phyloP scores from a whole-genome alignment of 2,113 vertebrate species.

The Pandion haliaetus region DNA sequence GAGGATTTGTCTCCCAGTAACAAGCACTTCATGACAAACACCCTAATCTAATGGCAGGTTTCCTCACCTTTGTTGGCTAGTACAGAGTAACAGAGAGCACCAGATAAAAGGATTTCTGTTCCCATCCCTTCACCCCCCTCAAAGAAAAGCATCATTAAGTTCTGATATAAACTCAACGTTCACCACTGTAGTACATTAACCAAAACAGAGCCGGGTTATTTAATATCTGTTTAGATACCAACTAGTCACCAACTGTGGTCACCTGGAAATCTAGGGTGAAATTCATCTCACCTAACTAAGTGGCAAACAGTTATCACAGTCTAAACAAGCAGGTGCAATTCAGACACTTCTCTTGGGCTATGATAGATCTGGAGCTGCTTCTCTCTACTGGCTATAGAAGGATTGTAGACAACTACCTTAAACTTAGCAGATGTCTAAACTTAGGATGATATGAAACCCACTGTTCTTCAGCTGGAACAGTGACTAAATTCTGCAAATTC shows the following conservation, averaged over 20 bases:
- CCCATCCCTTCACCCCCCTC: not conserved
- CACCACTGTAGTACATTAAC: not conserved
- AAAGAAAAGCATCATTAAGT: not conserved
- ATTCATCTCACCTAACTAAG: not conserved
- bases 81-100: not conserved
- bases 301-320: not conserved
- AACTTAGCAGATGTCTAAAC: not conserved
- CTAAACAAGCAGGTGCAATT: not conserved
- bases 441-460: not conserved
- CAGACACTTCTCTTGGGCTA: not conserved
- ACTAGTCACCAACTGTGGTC: not conserved
- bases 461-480: not conserved
- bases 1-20: not conserved
- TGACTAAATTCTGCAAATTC: not conserved
- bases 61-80: not conserved
- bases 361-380: not conserved
- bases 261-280: not conserved
- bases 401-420: not conserved
- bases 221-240: not conserved
- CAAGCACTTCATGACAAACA: not conserved
- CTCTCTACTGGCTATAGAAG: not conserved
- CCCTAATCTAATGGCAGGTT: not conserved
- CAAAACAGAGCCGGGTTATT: not conserved
- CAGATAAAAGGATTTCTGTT: not conserved
- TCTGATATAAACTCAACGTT: not conserved